These are phyloP conservation scores for Macrobrachium rosenbergii DNA, from an alignment of 1,140 invertebrate species.

Conservation along the genomic window DNA sequence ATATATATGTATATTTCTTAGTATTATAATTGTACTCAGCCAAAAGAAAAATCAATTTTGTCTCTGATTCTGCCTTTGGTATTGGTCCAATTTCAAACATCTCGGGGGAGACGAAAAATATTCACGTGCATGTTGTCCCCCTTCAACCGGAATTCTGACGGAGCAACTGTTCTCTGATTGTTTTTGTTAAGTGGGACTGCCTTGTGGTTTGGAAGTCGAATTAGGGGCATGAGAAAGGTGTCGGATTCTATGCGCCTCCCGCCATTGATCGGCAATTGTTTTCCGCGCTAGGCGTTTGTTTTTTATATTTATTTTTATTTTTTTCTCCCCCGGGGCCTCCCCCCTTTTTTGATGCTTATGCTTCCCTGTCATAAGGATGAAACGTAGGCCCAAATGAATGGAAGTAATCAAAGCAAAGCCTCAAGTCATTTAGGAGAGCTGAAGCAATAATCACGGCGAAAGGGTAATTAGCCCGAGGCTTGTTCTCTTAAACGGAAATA, in stretches of 20 bases:
- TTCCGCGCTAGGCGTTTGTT: neutral
- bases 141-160: neutral
- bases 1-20: neutral
- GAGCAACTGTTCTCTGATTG: constrained; percentile 48
- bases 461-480: constrained; percentile 55
- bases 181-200: constrained; percentile 50
- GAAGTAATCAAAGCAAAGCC: constrained; percentile 1
- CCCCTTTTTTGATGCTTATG: constrained; percentile 10
- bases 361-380: constrained; percentile 15
- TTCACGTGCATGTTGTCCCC: neutral
- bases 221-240: constrained; percentile 63
- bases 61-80: no score
- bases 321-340: neutral
- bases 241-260: constrained; percentile 58
- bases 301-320: no score
- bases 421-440: neutral
- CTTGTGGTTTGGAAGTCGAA: constrained; percentile 52
- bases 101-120: no score
- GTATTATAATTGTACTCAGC: no score
- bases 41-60: no score
- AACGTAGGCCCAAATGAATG: constrained; percentile 7
- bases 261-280: constrained; percentile 56
- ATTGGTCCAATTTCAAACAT: no score
- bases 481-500: constrained; percentile 51
- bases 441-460: constrained; percentile 54